Evolutionary conservation across 2,797 vertebrate genomes (phyloP), one percentile per base, ranked within the genome.

Genomic region (Hyperoplus immaculatus): DNA sequence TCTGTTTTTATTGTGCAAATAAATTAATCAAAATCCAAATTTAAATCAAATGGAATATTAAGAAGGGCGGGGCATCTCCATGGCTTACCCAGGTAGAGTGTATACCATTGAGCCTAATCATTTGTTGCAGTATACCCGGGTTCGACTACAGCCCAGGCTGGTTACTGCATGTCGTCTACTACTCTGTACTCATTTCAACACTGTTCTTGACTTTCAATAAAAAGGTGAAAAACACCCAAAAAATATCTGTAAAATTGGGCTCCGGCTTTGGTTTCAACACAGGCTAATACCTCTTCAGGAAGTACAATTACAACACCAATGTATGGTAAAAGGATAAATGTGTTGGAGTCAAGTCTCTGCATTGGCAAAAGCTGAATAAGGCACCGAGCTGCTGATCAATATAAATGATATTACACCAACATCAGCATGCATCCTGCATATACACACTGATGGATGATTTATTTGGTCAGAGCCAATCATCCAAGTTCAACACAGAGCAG

Each of bases 381-480:
- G 80, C 51, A 56, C 68, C 77, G 82, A 89, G 72, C 73, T 50
- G 18, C n/a, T 76, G 77, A 91, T 93, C 89, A 53, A 89, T 91
- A 84, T 74, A 81, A 90, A 89, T 84, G 42, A 83, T 86, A 86
- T 88, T 81, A 87, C 29, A 12, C 42, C 67, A 75, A 59, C 67
- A 81, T 83, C 78, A 16, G 87, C 77, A 80, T 83, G 82, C 75
- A 80, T 80, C 69, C 69, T 63, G 77, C 80, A 87, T 72, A 84
- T 47, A 75, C 77, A 77, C 61, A 46, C 81, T 77, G 85, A 83
- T 78, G 69, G 78, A 78, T 92, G 83, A 92, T 92, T 92, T 87
- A 91, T 89, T 77, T 78, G 76, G 79, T 77, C 46, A 18, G 65
- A 72, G 65, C 56, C 70, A 71, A 39, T 86, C 78, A 81, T 62